phyloP scores from a whole-genome alignment of 2,888 invertebrate species.

The Epinotia nisella region DNA sequence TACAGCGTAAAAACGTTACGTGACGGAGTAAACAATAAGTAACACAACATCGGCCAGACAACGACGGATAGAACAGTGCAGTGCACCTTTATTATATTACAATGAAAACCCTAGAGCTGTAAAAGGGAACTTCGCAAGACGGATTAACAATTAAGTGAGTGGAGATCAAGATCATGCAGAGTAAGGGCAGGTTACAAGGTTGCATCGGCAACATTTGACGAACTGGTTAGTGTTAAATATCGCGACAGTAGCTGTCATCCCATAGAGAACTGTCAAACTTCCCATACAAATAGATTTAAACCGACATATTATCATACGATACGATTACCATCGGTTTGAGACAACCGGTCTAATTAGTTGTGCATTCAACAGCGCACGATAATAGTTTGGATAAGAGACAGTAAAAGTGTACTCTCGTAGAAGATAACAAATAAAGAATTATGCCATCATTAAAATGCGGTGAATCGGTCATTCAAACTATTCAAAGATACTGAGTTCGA shows the following conservation, averaged over 20 bases:
- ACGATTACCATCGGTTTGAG: neutral
- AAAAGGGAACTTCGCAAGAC: neutral
- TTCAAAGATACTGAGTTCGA: no score
- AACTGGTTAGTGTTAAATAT: neutral
- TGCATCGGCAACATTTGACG: neutral
- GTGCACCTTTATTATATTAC: neutral
- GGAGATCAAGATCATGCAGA: neutral
- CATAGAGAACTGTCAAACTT: neutral
- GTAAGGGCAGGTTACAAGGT: no score
- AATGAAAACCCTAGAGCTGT: no score
- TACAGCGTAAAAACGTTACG: slow-evolving; percentile 10
- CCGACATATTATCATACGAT: neutral
- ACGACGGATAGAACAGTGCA: neutral
- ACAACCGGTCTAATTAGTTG: no score
- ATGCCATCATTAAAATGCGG: no score
- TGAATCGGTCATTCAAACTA: no score
- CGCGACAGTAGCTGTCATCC: neutral
- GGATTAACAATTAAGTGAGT: neutral
- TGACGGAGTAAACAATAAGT: slow-evolving; percentile 20
- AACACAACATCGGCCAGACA: neutral
- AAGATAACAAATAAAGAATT: no score
- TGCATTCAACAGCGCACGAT: neutral
- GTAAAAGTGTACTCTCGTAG: no score
- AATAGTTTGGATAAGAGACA: no score
- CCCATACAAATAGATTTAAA: no score